A percentile compares a stretch with the other conserved stretches of the same genome.
These are phyloP conservation scores for Macropus fuliginosus DNA, from an alignment of 2,797 vertebrate species.

Conservation along the genomic window DNA sequence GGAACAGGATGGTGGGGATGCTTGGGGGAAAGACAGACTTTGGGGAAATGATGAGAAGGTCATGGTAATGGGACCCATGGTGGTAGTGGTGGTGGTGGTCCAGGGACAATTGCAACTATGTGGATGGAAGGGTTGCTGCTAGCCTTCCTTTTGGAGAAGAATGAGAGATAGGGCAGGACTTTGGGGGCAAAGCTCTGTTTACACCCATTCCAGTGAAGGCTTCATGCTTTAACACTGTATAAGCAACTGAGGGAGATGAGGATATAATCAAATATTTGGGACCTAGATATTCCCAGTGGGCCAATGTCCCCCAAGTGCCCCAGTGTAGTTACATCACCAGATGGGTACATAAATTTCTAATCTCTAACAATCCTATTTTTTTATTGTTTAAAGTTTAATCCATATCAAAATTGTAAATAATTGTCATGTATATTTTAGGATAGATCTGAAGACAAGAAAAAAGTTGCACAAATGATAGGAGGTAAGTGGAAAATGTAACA, in stretches of 20 bases:
- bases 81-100: neutral
- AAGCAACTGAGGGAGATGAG: neutral
- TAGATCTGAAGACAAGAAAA: slow-evolving; percentile 96
- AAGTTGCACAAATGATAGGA: slow-evolving; percentile 93
- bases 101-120: neutral
- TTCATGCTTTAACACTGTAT: neutral
- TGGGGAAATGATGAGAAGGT: neutral
- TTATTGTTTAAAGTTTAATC: neutral
- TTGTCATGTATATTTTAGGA: slow-evolving; percentile 86
- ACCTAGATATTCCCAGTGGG: neutral
- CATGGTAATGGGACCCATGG: neutral
- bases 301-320: neutral
- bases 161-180: neutral
- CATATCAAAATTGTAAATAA: neutral
- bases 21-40: neutral
- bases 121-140: neutral
- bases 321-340: neutral
- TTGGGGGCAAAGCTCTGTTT: neutral
- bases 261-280: neutral
- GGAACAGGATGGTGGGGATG: neutral
- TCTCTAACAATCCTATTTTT: neutral
- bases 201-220: neutral
- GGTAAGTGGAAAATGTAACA: slow-evolving; percentile 84
- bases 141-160: neutral
- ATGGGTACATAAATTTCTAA: neutral